Conservation (phyloP, 2,888 invertebrate species). For the Blastobasis adustella region DNA sequence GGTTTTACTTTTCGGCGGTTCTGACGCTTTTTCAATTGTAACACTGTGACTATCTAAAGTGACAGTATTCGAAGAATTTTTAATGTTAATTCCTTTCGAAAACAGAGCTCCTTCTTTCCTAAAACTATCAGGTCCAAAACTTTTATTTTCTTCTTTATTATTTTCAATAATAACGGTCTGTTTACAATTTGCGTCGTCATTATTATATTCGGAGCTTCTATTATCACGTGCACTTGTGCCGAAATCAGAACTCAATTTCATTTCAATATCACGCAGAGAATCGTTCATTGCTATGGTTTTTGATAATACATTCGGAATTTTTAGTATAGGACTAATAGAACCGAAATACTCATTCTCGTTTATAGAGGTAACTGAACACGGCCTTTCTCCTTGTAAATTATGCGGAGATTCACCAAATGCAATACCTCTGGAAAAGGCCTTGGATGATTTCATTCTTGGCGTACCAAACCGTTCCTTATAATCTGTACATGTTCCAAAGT, state of each 20-base stretch:
- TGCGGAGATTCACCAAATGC: too few relatives aligned
- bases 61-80: neutral
- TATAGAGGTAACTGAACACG: neutral
- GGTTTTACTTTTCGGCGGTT: too few relatives aligned
- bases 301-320: neutral
- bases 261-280: neutral
- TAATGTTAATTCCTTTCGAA: neutral
- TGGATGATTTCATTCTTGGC: neutral
- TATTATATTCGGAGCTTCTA: neutral
- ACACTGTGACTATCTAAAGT: too few relatives aligned
- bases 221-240: slow-evolving; percentile 1
- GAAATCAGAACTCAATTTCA: neutral
- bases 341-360: slow-evolving; percentile 14
- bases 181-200: too few relatives aligned
- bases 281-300: slow-evolving; percentile 2
- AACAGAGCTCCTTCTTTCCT: too few relatives aligned
- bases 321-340: neutral
- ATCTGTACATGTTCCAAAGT: slow-evolving; percentile 9
- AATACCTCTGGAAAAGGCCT: too few relatives aligned
- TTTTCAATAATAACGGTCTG: too few relatives aligned
- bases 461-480: neutral
- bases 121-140: too few relatives aligned
- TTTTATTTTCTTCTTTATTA: too few relatives aligned
- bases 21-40: too few relatives aligned
- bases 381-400: too few relatives aligned